Evolutionary conservation across 53 echinoderm and acorn worm genomes (phyloP), one percentile per base, ranked within the genome.

Genomic region (Patiria pectinifera): DNA sequence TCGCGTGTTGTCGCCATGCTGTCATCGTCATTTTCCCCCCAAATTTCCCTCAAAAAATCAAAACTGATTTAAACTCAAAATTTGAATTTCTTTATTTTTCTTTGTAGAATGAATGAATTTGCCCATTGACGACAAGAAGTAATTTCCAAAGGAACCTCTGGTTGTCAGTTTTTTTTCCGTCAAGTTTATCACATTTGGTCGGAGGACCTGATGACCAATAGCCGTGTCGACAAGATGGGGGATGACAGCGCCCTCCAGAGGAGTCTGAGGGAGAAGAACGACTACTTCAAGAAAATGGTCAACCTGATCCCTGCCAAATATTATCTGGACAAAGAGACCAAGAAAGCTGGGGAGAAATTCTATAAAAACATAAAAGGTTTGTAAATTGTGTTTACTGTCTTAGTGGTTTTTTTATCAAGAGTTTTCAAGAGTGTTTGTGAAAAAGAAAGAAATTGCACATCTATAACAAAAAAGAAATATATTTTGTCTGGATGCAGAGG

Each of bases 261-360:
- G 82, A 86, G 94, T 12, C 91, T 96, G 48, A 92, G 86, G 83
- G 95, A 90, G 78, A 94, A 95, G 83, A 96, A 96, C 87, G 94
- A 94, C 25, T 96, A 93, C 91, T 96, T 96, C 94, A 96, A 96
- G 76, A 82, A 75, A 21, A 96, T 96, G 96, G 95, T 92, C 19
- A 91, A 96, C 84, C 86, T 96, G 13, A 96, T 96, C 43, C 96
- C 96, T 78, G 92, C 96, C 66, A 94, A 89, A 83, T 96, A 87
- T 85, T 96, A 96, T 93, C 87, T 96, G 63, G 94, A 95, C 44
- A 91, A 93, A 35, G 95, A 92, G 44, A 70, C 80, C 22, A 93
- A 95, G 83, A 87, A 82, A 13, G 90, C 93, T 22, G 93, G 89
- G 22, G 95, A 92, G 60, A 95, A 93, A 76, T 95, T 92, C 91